Percentiles rank a stretch among this genome's conserved stretches.
These are phyloP conservation scores for Acanthurus tractus DNA, from an alignment of 2,797 vertebrate genomes.

Conservation along the genomic window DNA sequence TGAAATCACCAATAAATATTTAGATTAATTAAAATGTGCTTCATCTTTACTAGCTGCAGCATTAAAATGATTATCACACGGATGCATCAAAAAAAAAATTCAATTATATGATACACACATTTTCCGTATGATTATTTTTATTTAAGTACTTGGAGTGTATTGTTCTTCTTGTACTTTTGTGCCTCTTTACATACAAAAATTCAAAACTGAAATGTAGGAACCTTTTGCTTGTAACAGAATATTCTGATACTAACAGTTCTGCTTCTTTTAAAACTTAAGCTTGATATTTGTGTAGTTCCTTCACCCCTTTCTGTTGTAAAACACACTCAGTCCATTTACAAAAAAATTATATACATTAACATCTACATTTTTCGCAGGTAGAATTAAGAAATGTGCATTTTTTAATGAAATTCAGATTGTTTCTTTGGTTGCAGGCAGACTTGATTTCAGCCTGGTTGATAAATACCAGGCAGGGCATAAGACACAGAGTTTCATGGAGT, in stretches of 20 bases:
- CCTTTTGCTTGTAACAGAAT: background rate
- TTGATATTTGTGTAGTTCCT: background rate
- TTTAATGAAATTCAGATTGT: background rate
- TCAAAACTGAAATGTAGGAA: too few species aligned
- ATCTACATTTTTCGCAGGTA: too few species aligned
- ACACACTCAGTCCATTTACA: background rate
- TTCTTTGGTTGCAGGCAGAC: background rate
- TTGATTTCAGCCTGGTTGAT: background rate
- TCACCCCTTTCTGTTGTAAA: background rate
- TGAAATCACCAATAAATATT: too few species aligned
- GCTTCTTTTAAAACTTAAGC: background rate
- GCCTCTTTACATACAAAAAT: too few species aligned
- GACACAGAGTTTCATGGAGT: background rate
- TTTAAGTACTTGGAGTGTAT: too few species aligned
- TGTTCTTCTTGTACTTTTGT: too few species aligned
- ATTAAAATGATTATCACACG: too few species aligned
- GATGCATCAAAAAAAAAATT: too few species aligned
- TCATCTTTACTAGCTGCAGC: too few species aligned
- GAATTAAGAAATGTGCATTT: background rate
- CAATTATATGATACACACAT: too few species aligned
- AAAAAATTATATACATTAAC: background rate
- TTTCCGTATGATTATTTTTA: too few species aligned
- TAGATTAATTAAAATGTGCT: too few species aligned
- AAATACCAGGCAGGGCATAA: background rate
- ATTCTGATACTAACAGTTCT: background rate